Evolutionary conservation across 2,797 vertebrate species (phyloP).

Genomic region (Hirundo rustica): DNA sequence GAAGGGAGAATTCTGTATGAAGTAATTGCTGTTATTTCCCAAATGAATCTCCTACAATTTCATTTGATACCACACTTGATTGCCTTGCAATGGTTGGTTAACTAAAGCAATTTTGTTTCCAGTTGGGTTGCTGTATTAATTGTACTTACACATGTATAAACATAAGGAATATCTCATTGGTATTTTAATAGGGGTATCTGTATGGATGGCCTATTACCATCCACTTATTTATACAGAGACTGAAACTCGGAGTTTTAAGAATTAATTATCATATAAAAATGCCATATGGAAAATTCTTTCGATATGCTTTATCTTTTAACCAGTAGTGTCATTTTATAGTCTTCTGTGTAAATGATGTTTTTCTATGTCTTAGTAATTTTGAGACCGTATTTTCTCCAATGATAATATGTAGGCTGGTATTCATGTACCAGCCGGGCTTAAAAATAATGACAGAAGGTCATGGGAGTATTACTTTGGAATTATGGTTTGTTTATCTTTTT

Average conservation of each 20-base stretch:
- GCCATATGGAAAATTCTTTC: not conserved
- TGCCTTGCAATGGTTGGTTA: constrained; percentile 78
- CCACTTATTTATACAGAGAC: constrained; percentile 36
- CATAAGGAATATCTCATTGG: constrained; percentile 62
- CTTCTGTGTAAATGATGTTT: not conserved
- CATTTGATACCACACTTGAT: constrained; percentile 72
- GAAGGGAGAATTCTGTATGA: constrained; percentile 47
- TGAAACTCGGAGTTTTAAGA: constrained; percentile 24
- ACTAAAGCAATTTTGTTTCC: constrained; percentile 75
- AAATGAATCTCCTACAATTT: constrained; percentile 69
- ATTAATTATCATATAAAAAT: constrained; percentile 42
- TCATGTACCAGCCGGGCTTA: not conserved
- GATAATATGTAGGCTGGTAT: not conserved
- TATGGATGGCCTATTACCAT: constrained; percentile 59
- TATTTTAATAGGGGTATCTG: constrained; percentile 65
- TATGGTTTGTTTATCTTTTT: not conserved
- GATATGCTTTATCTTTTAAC: not conserved
- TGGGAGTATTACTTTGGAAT: not conserved
- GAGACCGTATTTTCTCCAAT: not conserved
- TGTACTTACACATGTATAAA: constrained; percentile 75
- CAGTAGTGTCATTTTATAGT: not conserved
- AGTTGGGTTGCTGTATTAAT: constrained; percentile 68
- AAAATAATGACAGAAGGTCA: not conserved
- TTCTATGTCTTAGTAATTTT: not conserved
- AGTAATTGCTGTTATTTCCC: constrained; percentile 73